phyloP scores from a whole-genome alignment of 2,888 invertebrate genomes.

The Tryphoninae sp. region DNA sequence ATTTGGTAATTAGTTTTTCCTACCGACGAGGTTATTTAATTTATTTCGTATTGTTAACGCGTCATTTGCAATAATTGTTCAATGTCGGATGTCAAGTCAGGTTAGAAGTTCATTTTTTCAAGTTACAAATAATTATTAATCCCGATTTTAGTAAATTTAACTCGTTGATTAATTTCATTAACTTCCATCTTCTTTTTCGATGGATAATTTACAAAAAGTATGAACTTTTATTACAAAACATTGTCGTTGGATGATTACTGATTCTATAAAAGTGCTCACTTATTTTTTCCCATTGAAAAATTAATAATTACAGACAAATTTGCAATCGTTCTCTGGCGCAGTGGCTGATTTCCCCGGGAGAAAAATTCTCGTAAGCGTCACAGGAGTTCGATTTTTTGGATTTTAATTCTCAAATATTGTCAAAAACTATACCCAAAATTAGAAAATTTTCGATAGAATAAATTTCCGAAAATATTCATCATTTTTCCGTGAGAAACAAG shows the following conservation, averaged over 20 bases:
- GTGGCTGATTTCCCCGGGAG: not conserved
- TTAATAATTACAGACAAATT: not conserved
- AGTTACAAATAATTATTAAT: constrained; percentile 10
- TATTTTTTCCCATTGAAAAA: not conserved
- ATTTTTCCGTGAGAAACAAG: constrained; percentile 18
- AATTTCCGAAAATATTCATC: constrained; percentile 8
- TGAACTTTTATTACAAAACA: constrained; percentile 4
- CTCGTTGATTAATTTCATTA: not conserved
- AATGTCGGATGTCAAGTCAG: not conserved
- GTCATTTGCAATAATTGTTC: not conserved
- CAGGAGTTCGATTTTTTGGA: not conserved
- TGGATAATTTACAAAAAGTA: not conserved
- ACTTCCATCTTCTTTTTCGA: not conserved
- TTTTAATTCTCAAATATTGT: not conserved
- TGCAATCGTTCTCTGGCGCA: not conserved
- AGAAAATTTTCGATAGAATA: not conserved
- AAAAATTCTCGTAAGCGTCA: not conserved
- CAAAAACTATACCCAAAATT: not conserved
- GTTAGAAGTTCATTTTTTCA: constrained; percentile 2
- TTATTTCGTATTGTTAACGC: not conserved
- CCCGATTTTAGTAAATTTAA: not conserved
- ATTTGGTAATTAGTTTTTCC: not conserved
- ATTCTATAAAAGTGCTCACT: not conserved
- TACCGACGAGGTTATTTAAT: constrained; percentile 10
- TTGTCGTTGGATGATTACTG: not conserved